phyloP scores from a whole-genome alignment of 2,113 vertebrate species.

The Piliocolobus tephrosceles region DNA sequence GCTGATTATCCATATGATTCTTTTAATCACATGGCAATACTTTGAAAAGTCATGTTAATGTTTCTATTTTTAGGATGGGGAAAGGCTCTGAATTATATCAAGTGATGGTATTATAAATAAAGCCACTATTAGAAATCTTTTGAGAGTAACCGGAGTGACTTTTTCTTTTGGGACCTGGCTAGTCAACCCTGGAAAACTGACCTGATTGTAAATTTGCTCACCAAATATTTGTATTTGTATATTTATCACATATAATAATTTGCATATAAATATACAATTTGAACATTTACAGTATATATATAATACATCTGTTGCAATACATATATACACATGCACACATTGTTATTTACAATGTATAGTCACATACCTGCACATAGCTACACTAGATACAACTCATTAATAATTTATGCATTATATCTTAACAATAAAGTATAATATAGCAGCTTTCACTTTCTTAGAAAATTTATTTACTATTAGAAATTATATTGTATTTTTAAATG shows the following conservation, averaged over 20 bases:
- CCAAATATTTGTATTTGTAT: not conserved
- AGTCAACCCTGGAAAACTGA: not conserved
- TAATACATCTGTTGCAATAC: no score
- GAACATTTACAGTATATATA: not conserved
- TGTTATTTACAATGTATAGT: not conserved
- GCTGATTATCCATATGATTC: not conserved
- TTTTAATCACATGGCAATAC: not conserved
- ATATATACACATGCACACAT: not conserved
- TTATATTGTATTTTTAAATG: not conserved
- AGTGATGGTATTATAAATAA: not conserved
- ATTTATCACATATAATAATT: not conserved
- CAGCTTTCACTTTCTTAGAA: not conserved
- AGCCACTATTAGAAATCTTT: not conserved
- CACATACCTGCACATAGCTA: not conserved
- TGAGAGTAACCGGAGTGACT: not conserved
- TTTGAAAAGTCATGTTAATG: not conserved
- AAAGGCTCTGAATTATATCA: not conserved
- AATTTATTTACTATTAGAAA: not conserved
- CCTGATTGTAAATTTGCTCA: not conserved
- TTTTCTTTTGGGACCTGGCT: not conserved
- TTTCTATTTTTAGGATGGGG: not conserved
- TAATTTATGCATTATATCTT: not conserved
- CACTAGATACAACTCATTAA: not conserved
- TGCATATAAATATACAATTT: not conserved
- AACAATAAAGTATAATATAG: not conserved